Conservation (phyloP, 2,888 invertebrate species). For the Exocentrus adspersus region DNA sequence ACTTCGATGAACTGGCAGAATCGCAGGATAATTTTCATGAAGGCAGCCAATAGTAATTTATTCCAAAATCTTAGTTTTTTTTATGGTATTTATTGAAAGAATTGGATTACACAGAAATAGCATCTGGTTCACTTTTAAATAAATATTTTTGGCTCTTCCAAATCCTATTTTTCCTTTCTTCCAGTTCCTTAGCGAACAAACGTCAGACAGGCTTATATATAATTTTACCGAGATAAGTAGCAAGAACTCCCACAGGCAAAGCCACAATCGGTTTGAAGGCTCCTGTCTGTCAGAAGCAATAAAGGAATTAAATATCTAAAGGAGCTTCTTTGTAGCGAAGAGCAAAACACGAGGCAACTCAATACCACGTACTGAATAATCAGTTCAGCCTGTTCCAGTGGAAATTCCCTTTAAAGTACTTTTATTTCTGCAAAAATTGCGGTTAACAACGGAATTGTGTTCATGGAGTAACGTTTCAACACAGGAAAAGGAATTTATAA, state of each 20-base stretch:
- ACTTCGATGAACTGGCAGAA: slow-evolving; percentile 7
- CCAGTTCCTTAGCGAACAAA: neutral
- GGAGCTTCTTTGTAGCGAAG: slow-evolving; percentile 6
- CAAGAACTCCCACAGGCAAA: neutral
- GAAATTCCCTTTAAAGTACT: neutral
- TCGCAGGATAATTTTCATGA: too few relatives aligned
- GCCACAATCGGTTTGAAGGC: slow-evolving; percentile 12
- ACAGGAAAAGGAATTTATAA: too few relatives aligned
- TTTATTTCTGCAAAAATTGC: neutral
- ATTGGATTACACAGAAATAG: too few relatives aligned
- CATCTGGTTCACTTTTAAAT: too few relatives aligned
- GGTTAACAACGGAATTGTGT: too few relatives aligned
- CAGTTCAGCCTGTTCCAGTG: neutral
- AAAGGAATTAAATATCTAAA: slow-evolving; percentile 19
- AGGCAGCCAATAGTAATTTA: too few relatives aligned
- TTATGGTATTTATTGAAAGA: too few relatives aligned
- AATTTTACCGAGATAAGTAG: neutral
- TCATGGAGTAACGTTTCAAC: too few relatives aligned
- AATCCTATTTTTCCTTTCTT: neutral
- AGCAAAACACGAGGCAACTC: slow-evolving; percentile 2
- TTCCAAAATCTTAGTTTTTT: too few relatives aligned
- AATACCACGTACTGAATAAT: slow-evolving; percentile 2
- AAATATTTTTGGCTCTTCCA: neutral
- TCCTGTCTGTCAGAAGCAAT: slow-evolving; percentile 16
- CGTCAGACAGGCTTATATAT: neutral